Conservation (phyloP, 2,888 invertebrate species). For the Schizotus pectinicornis region DNA sequence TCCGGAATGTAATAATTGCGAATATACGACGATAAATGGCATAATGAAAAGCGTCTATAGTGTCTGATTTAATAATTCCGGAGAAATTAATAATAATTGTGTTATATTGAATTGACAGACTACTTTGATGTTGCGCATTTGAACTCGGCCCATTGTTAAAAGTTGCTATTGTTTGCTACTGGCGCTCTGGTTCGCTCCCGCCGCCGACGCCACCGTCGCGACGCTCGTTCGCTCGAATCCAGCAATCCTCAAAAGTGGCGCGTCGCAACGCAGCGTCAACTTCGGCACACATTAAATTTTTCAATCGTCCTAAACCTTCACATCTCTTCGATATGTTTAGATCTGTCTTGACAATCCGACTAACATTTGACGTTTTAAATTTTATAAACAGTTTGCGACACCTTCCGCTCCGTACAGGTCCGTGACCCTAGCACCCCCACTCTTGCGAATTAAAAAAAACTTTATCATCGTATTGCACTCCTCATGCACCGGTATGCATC, state of each 20-base stretch:
- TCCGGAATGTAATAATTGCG: constrained; percentile 53
- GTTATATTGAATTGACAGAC: constrained; percentile 53
- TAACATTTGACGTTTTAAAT: too few relatives aligned
- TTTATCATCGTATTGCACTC: too few relatives aligned
- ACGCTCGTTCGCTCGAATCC: constrained; percentile 27
- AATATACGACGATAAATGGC: constrained; percentile 47
- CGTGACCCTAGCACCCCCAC: too few relatives aligned
- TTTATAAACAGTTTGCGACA: too few relatives aligned
- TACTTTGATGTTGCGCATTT: constrained; percentile 57
- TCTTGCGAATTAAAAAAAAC: too few relatives aligned
- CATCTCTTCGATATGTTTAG: too few relatives aligned
- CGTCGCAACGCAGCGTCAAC: too few relatives aligned
- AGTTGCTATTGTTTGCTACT: constrained; percentile 50
- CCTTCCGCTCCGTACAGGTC: too few relatives aligned
- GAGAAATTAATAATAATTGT: constrained; percentile 59
- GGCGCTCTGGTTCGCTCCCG: constrained; percentile 29
- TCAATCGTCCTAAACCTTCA: too few relatives aligned
- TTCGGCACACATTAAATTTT: too few relatives aligned
- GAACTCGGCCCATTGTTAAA: constrained; percentile 51
- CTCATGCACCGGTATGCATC: too few relatives aligned
- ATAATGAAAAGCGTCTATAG: constrained; percentile 49
- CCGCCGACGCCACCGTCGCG: constrained; percentile 20
- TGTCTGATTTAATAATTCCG: constrained; percentile 57
- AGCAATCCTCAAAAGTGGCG: constrained; percentile 32
- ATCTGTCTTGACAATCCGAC: too few relatives aligned